These are phyloP conservation scores for Galerucella calmariensis DNA, from an alignment of 2,888 invertebrate species.

Conservation along the genomic window DNA sequence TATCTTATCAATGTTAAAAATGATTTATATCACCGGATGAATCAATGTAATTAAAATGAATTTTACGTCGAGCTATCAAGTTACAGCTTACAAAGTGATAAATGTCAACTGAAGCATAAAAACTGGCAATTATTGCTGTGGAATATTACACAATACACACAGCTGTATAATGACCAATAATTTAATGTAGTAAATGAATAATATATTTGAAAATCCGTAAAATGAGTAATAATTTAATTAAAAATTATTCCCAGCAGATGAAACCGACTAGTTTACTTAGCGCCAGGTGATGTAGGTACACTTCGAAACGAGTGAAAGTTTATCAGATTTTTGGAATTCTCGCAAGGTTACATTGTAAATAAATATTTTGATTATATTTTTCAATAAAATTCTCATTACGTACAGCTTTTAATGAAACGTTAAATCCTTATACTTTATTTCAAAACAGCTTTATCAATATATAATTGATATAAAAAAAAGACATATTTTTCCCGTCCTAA, in stretches of 20 bases:
- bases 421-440: neutral
- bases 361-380: neutral
- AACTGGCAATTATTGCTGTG: no score
- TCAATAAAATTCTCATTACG: neutral
- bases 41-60: no score
- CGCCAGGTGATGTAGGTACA: neutral
- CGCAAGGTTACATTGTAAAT: neutral
- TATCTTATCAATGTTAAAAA: no score
- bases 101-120: no score
- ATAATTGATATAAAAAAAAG: neutral
- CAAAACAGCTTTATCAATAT: neutral
- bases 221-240: constrained; percentile 29
- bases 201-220: constrained; percentile 25
- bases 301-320: neutral
- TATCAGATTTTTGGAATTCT: constrained; percentile 5
- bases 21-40: no score
- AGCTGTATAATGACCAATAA: neutral
- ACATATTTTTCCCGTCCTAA: neutral
- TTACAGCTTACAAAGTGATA: no score
- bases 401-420: neutral
- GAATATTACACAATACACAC: no score
- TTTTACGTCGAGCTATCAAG: no score
- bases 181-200: neutral
- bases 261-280: constrained; percentile 6
- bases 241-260: constrained; percentile 28